Evolutionary conservation across 23 tunicate genomes (phyloP).

Genomic region (Phallusia fumigata): DNA sequence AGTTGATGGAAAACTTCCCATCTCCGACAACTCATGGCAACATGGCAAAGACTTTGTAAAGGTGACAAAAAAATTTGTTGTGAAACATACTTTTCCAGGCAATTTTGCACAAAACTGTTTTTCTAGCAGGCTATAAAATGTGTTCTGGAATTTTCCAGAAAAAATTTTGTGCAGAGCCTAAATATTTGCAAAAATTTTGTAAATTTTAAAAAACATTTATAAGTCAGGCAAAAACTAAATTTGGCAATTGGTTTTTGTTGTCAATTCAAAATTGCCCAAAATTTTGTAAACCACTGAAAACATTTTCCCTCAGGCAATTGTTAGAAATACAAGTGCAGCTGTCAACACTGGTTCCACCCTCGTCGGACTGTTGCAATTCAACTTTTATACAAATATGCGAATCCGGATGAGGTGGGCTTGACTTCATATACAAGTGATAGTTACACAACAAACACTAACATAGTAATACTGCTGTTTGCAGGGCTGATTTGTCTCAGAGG

Average conservation of each 20-base stretch:
- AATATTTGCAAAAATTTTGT: too few species aligned
- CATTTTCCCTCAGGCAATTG: background rate
- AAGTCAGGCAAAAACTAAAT: too few species aligned
- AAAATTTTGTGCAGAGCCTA: too few species aligned
- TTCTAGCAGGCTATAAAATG: too few species aligned
- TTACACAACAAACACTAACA: background rate
- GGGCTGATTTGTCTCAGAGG: background rate
- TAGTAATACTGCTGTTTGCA: background rate
- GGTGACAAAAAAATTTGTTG: background rate
- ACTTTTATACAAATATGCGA: background rate
- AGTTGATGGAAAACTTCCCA: background rate
- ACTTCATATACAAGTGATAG: background rate
- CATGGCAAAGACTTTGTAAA: background rate
- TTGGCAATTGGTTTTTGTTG: too few species aligned
- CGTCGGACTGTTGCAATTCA: background rate
- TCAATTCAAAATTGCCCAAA: too few species aligned
- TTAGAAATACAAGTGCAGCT: background rate
- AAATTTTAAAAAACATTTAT: too few species aligned
- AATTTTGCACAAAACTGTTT: too few species aligned
- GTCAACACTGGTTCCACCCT: background rate
- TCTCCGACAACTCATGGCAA: background rate
- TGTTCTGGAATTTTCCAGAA: too few species aligned
- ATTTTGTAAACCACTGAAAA: too few species aligned
- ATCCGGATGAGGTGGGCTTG: slow-evolving; percentile 5
- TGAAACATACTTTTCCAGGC: too few species aligned